Evolutionary conservation across 2,797 vertebrate species (phyloP).

Genomic region (Brachymystax lenok): DNA sequence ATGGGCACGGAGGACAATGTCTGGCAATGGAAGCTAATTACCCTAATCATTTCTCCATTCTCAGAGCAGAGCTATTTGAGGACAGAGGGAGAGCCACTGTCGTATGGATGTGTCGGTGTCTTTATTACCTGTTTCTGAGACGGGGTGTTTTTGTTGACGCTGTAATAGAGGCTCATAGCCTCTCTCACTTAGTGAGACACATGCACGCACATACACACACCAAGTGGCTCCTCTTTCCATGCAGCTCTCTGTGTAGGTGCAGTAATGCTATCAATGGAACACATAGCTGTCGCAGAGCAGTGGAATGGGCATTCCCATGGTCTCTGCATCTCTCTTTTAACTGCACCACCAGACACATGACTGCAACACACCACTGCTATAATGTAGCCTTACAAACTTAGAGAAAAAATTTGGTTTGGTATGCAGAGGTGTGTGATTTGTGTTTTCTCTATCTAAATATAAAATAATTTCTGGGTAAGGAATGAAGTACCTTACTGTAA

Average conservation of each 20-base stretch:
- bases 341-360: conserved; percentile 16
- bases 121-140: too few relatives aligned
- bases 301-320: conserved; percentile 14
- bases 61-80: too few relatives aligned
- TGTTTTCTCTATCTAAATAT: too few relatives aligned
- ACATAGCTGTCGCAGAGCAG: conserved; percentile 39
- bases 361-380: background rate
- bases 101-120: too few relatives aligned
- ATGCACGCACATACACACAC: background rate
- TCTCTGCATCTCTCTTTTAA: conserved; percentile 5
- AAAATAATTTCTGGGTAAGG: too few relatives aligned
- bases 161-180: background rate
- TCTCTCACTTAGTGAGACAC: background rate
- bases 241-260: conserved; percentile 31
- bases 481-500: background rate
- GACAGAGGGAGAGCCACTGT: too few relatives aligned
- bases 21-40: conserved; percentile 33
- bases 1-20: conserved; percentile 27
- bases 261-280: conserved; percentile 36
- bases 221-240: too few relatives aligned
- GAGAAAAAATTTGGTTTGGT: background rate
- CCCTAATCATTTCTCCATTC: background rate
- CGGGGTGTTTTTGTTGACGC: too few relatives aligned
- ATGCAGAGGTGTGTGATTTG: too few relatives aligned
- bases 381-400: background rate